Evolutionary conservation across 2,797 vertebrate genomes (phyloP), one percentile per base, ranked within the genome.

Genomic region (Crenichthys baileyi): DNA sequence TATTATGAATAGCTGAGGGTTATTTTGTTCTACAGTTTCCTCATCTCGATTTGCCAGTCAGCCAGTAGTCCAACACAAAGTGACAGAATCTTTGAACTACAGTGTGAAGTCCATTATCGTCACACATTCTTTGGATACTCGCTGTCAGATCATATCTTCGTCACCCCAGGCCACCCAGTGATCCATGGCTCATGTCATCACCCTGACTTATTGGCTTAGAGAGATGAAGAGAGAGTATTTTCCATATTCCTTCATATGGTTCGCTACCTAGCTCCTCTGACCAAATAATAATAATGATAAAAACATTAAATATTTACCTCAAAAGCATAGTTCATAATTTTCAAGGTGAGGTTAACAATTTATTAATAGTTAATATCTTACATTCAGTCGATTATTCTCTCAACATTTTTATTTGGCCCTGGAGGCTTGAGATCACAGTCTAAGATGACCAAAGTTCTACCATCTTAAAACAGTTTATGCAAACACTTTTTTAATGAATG

Each of bases 31-130:
- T 31, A 46, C 26, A 26, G 58, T 63, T 29, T 26, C 13, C 41
- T 61, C 18, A 61, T 61, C 56, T 75, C 18, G 26, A 31, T 63
- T 63, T 78, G 22, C 15, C 22, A 63, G 29, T 26, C 76, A 78
- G 46, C 70, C 60, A 4, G 44, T 20, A 51, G 76, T 58, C 76
- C 72, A 72, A 72, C 76, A 63, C 7, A 26, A 79, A 58, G 81
- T 79, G 83, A 87, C 84, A 78, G 79, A 83, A 83, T 85, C 68
- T 55, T 70, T 61, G 36, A 79, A 26, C 68, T 72, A 79, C 82
- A 82, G 78, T 85, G 86, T 90, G 86, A 92, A 91, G 89, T 87
- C 89, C 86, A 89, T 93, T 93, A 93, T 90, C 86, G 84, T 90
- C 84, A 84, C 83, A 84, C 84, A 89, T 91, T 91, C 88, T 85